phyloP scores from a whole-genome alignment of 1,140 invertebrate species.

The Acromyrmex heyeri region DNA sequence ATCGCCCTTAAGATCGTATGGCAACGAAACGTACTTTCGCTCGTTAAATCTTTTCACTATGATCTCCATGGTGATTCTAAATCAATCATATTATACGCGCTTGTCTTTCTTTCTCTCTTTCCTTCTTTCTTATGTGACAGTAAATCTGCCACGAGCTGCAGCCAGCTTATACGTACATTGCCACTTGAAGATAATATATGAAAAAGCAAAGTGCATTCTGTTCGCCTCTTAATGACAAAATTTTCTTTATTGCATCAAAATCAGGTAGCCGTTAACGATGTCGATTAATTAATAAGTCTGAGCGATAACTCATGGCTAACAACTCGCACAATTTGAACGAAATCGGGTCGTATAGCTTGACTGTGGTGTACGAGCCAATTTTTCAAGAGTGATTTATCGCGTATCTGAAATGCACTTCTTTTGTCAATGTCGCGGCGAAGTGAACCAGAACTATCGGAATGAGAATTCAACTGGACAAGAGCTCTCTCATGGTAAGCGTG shows the following conservation, averaged over 20 bases:
- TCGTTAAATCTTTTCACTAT: slow-evolving; percentile 43
- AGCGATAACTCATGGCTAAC: slow-evolving; percentile 10
- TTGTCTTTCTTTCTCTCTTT: not conserved
- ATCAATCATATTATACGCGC: slow-evolving; percentile 42
- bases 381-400: slow-evolving; percentile 59
- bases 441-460: slow-evolving; percentile 44
- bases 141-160: not conserved
- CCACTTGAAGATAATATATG: not conserved
- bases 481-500: slow-evolving; percentile 4
- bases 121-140: not conserved
- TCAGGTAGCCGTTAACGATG: slow-evolving; percentile 21
- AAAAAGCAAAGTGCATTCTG: not conserved
- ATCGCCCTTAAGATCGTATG: slow-evolving; percentile 8
- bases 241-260: not conserved
- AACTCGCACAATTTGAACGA: slow-evolving; percentile 26
- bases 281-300: slow-evolving; percentile 44
- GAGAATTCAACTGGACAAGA: slow-evolving; percentile 33
- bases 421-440: slow-evolving; percentile 45
- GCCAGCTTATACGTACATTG: not conserved
- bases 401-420: slow-evolving; percentile 56
- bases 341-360: slow-evolving; percentile 43
- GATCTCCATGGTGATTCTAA: slow-evolving; percentile 27
- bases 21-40: not conserved
- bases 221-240: not conserved
- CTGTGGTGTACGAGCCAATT: slow-evolving; percentile 42